Conservation (phyloP, 2,797 vertebrate genomes). For the Mus spretus region DNA sequence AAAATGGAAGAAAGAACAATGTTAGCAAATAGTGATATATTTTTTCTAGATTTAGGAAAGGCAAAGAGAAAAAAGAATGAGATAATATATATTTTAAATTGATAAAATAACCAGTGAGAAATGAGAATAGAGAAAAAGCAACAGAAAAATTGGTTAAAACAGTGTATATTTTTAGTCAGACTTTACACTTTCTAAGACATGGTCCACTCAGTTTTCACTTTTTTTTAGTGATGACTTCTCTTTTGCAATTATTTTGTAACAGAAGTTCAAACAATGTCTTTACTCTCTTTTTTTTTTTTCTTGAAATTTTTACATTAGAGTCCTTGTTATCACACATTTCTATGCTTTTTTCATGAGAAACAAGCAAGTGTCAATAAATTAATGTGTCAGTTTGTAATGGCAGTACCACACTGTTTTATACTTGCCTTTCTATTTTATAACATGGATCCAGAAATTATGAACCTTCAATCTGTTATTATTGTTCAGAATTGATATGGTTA, state of each 20-base stretch:
- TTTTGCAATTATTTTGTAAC: too few relatives aligned
- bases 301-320: too few relatives aligned
- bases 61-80: background rate
- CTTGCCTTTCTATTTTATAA: background rate
- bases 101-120: background rate
- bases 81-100: background rate
- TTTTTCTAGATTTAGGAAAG: background rate
- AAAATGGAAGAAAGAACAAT: background rate
- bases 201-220: too few relatives aligned
- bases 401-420: background rate
- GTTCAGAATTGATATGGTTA: background rate
- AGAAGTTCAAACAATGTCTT: too few relatives aligned
- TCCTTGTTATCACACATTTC: too few relatives aligned
- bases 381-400: background rate
- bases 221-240: too few relatives aligned
- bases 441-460: background rate
- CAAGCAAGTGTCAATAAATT: too few relatives aligned
- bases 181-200: background rate
- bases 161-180: background rate
- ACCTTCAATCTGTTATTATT: background rate
- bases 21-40: background rate
- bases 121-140: background rate
- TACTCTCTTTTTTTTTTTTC: too few relatives aligned
- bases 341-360: too few relatives aligned
- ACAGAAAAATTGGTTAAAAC: background rate